Evolutionary conservation across 2,888 invertebrate genomes (phyloP), one percentile per base, ranked within the genome.

Genomic region (Argyra leucocephala): DNA sequence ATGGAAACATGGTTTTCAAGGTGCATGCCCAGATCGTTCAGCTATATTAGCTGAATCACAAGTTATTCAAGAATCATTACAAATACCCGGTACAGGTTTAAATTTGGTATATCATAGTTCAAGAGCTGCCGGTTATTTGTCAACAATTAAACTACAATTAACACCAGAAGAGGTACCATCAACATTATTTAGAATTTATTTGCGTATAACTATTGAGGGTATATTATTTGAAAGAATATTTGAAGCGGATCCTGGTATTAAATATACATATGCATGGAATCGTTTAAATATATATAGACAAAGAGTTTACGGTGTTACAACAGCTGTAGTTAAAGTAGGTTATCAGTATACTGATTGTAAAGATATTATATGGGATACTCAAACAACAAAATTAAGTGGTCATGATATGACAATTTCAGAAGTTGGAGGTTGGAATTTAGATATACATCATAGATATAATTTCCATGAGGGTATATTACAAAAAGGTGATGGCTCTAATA

Each of bases 251-350:
- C 94, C 96, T 0, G 89, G 93, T 48, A 93, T 99, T 70, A 96
- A 96, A 75, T 96, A 94, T 80, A 96, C 95, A 0, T 99, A 96
- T 75, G 91, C 96, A 0, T 99, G 99, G 99, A 96, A 98, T 77
- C 85, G 96, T 66, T 82, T 93, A 61, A 98, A 99, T 75, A 94
- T 96, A 1, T 99, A 98, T 79, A 86, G 93, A 57, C 97, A 98
- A 80, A 86, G 95, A 69, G 97, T 98, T 9, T 97, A 96, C 74
- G 98, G 99, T 15, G 92, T 97, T 0, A 95, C 96, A 0, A 93
- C 92, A 0, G 97, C 96, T 0, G 85, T 92, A 75, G 94, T 96
- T 36, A 91, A 92, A 81, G 97, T 99, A 7, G 98, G 98, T 0
- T 99, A 98, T 79, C 91, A 96, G 76, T 97, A 98, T 79, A 89